Percentiles rank a stretch among this genome's conserved stretches.
phyloP scores from a whole-genome alignment of 1,140 invertebrate genomes.

The Drosophila truncata region DNA sequence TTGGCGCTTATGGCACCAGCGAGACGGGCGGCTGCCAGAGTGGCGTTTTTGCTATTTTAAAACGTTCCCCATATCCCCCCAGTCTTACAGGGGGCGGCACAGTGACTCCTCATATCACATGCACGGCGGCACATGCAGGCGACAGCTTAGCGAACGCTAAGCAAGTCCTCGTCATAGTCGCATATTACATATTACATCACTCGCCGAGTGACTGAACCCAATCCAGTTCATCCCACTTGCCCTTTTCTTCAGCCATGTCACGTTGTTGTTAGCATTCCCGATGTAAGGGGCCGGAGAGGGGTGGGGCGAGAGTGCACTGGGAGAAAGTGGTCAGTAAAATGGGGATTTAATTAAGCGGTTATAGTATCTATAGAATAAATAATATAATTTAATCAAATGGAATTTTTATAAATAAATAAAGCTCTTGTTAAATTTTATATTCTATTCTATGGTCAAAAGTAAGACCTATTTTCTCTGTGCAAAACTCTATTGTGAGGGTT shows the following conservation, averaged over 20 bases:
- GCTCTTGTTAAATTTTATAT: background rate
- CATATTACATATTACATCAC: slow-evolving; percentile 83
- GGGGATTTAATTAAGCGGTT: background rate
- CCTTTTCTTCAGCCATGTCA: slow-evolving; percentile 75
- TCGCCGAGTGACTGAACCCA: slow-evolving; percentile 65
- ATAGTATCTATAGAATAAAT: background rate
- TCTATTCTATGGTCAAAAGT: background rate
- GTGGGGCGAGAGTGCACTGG: slow-evolving; percentile 1
- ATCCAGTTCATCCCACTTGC: slow-evolving; percentile 56
- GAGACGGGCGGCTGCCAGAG: slow-evolving; percentile 18
- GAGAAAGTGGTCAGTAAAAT: background rate
- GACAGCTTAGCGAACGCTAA: slow-evolving; percentile 76
- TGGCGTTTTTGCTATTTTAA: slow-evolving; percentile 60
- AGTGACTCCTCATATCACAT: slow-evolving; percentile 69
- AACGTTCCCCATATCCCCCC: slow-evolving; percentile 21
- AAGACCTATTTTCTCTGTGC: background rate
- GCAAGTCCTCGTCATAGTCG: slow-evolving; percentile 70
- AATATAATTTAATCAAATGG: background rate
- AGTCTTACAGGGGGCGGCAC: background rate
- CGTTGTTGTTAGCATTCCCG: slow-evolving; percentile 77
- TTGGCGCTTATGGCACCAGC: slow-evolving; percentile 65
- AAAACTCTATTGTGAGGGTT: background rate
- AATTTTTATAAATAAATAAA: background rate
- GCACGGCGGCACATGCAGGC: slow-evolving; percentile 74
- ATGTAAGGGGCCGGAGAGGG: slow-evolving; percentile 9